Base-by-base conservation (phyloP, 2,888 invertebrate species). In the Antheraea yamamai region DNA sequence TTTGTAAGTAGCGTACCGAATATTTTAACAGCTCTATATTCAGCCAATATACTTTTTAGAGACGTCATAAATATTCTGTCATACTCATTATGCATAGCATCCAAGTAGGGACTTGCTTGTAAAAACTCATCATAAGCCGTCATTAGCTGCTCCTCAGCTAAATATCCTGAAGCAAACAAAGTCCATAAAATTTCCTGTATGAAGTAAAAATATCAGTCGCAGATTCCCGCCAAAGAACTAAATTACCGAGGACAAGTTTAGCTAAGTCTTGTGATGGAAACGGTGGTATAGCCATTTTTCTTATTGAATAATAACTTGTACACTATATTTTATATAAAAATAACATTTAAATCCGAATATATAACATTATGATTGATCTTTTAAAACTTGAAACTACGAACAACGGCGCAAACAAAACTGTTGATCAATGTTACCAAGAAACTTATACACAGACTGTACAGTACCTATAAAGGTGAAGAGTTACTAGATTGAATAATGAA, bases 1-100 rank as follows among this genome's bases (percentile, higher is more conserved):
- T 39, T 26, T 20, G 35, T 73, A 26, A 39, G 68, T 68, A 77
- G 86, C 88, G 75, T 80, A 95, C 95, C 91, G 83, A 88, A 92
- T 84, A 95, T 92, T 85, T 92, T 94, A 39, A 94, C 89, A 76
- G 94, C 95, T 80, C 94, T 91, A 79, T 94, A 95, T 86, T 95
- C 95, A 76, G 94, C 93, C 78, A 95, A 83, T 82, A 95, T 93
- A 84, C 89, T 92, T 82, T 84, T 92, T 16, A 95, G 87, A 77
- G 95, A 93, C 83, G 92, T 94, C 92, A 95, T 95, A 82, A 94
- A 91, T 81, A 94, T 90, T 80, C 94, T 91, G 84, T 94, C 94
- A 89, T 92, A 95, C 84, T 93, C 95, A 87, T 93, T 95, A 78
- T 86, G 86, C 61, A 89, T 84, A 18, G 92, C 94, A 79, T 94